phyloP scores from a whole-genome alignment of 1,140 invertebrate species.

The Drosophila lacertosa region DNA sequence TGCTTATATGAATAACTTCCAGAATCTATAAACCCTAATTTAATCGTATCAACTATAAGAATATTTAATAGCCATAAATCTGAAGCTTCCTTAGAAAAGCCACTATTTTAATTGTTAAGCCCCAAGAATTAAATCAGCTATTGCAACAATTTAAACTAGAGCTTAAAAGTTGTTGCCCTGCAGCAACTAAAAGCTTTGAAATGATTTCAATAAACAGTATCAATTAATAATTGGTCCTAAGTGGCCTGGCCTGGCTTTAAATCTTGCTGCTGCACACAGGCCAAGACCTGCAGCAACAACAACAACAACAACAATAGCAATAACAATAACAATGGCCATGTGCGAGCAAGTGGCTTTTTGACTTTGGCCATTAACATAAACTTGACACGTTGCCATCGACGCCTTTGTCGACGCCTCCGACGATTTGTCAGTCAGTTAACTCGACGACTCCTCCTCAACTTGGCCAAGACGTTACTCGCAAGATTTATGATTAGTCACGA shows the following conservation, averaged over 20 bases:
- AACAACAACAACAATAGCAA: constrained; percentile 4
- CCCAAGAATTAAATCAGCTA: too few relatives aligned
- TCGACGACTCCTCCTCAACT: constrained; percentile 41
- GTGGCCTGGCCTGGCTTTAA: not conserved
- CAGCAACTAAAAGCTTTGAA: too few relatives aligned
- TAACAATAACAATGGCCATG: constrained; percentile 7
- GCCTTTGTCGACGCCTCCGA: constrained; percentile 22
- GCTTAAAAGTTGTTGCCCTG: too few relatives aligned
- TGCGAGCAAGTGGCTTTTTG: constrained; percentile 52
- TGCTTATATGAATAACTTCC: too few relatives aligned
- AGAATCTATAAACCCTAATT: too few relatives aligned
- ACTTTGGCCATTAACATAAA: constrained; percentile 70
- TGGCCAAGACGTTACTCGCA: constrained; percentile 24
- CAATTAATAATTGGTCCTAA: constrained; percentile 32
- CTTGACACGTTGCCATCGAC: constrained; percentile 67
- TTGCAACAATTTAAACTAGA: too few relatives aligned
- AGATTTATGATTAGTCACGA: constrained; percentile 81
- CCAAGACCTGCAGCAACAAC: constrained; percentile 9
- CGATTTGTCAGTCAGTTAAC: constrained; percentile 42
- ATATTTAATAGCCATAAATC: too few relatives aligned
- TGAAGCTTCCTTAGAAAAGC: too few relatives aligned
- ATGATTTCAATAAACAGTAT: constrained; percentile 21
- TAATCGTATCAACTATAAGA: too few relatives aligned
- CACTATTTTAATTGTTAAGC: too few relatives aligned
- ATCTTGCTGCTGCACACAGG: constrained; percentile 8